Evolutionary conservation across 2,113 vertebrate species (phyloP), one percentile per base, ranked within the genome.

Genomic region (Candoia aspera): DNA sequence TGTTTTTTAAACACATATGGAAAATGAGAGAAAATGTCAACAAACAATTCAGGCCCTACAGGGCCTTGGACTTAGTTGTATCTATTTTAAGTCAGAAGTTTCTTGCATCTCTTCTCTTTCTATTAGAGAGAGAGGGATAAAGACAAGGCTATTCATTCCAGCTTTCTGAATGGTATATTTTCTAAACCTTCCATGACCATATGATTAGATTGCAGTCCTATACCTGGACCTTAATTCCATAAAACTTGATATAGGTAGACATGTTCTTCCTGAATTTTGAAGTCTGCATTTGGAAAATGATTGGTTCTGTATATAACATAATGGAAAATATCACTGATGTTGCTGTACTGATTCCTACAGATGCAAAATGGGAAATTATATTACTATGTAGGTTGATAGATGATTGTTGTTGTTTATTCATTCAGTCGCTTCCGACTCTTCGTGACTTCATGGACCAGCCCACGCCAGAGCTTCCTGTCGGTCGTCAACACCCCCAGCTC

Each of bases 341-440:
- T 88, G 24, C 8, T 60, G n/a, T 33, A 49, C 2, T 84, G 33
- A 87, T 1, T 91, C 26, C 79, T 13, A n/a, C 42, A 62, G 79
- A 92, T 84, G 57, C 57, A 59, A 79, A 62, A 89, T 15, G 33
- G 73, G 68, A 24, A 33, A 55, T 64, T 64, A 62, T 88, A 79
- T 73, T 91, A 59, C 6, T 64, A 85, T 89, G 49, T 54, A 85
- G 46, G 73, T 37, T 92, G 79, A 85, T 49, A 92, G 79, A 89
- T 84, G 89, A 84, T 79, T 85, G n/a, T n/a, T n/a, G n/a, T n/a
- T n/a, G n/a, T n/a, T n/a, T n/a, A n/a, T n/a, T n/a, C n/a, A n/a
- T n/a, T n/a, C n/a, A n/a, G n/a, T n/a, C n/a, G n/a, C n/a, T n/a
- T n/a, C n/a, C n/a, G n/a, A n/a, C n/a, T n/a, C n/a, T n/a, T n/a